These are phyloP conservation scores for Platyrinchus mystaceus DNA, from an alignment of 2,797 vertebrate genomes.

Conservation along the genomic window DNA sequence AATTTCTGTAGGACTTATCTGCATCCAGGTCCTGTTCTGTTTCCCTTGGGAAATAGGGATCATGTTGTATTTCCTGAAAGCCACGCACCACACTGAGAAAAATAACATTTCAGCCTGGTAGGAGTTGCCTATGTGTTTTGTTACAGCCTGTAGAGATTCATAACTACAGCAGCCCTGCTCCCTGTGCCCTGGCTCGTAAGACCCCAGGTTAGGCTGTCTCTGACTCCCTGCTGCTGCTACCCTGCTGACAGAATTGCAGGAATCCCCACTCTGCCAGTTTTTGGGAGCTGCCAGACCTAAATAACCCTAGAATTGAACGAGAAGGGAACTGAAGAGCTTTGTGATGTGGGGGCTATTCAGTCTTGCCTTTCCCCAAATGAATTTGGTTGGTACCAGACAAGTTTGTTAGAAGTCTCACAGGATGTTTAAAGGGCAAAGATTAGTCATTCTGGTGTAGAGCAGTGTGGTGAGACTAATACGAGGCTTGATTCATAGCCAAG, in stretches of 20 bases:
- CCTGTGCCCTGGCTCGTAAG: not conserved
- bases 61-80: not conserved
- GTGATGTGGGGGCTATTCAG: not conserved
- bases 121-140: not conserved
- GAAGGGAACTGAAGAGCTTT: not conserved
- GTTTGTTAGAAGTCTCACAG: not conserved
- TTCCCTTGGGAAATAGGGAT: not conserved
- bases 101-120: not conserved
- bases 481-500: slow-evolving; percentile 18
- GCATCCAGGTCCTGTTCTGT: not conserved
- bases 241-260: not conserved
- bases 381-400: not conserved
- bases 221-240: not conserved
- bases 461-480: not conserved
- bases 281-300: not conserved
- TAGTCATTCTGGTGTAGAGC: slow-evolving; percentile 8
- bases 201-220: not conserved
- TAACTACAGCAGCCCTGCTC: not conserved
- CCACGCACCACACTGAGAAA: not conserved
- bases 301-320: not conserved
- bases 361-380: not conserved
- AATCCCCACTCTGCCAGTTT: not conserved
- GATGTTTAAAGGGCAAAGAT: slow-evolving; percentile 35
- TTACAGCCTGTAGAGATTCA: not conserved
- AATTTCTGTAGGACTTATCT: not conserved